Base-by-base conservation (phyloP, 2,888 invertebrate genomes). In the Yponomeuta malinellus region DNA sequence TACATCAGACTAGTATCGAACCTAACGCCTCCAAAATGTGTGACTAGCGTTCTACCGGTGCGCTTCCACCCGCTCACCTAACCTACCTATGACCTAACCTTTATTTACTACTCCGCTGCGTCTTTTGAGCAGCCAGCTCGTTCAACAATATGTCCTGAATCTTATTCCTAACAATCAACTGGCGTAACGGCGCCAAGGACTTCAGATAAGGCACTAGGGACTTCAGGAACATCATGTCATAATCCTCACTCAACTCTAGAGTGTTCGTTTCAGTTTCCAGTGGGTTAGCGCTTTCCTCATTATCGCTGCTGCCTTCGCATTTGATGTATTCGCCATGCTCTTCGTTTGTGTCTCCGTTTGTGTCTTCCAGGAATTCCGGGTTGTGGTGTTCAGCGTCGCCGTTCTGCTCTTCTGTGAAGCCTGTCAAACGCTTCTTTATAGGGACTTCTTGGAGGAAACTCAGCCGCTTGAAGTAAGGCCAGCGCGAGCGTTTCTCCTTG, bases 111-210 rank as follows among this genome's bases (percentile, higher is more conserved):
- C 37, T 67, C 43, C 15, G 37, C 15, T 15, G 48, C 9, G 15
- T 68, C 23, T 68, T n/a, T 48, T 67, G 37, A 8, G 67, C 67
- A 15, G 67, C 67, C 43, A 67, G 33, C 73, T 87, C 87, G 23
- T 78, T 80, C 9, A 85, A 71, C 69, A 88, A 70, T 74, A 88
- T 78, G 48, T 86, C 81, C 64, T 88, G 86, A 74, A 88, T 85
- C 71, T 82, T 86, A 73, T 78, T 85, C 69, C 87, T 79, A 2
- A 87, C 78, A 0, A 80, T 78, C 64, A 88, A 71, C 72, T 83
- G 86, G 71, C 85, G 81, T 0, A 83, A 75, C 0, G 86, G 85
- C 1, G 83, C 81, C 68, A 87, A 65, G 64, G 81, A 75, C 65
- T 76, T 79, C 23, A 88, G 80, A 71, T 80, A 88, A 2, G 86